These are phyloP conservation scores for Eupithecia abbreviata DNA, from an alignment of 2,888 invertebrate species.

Conservation along the genomic window DNA sequence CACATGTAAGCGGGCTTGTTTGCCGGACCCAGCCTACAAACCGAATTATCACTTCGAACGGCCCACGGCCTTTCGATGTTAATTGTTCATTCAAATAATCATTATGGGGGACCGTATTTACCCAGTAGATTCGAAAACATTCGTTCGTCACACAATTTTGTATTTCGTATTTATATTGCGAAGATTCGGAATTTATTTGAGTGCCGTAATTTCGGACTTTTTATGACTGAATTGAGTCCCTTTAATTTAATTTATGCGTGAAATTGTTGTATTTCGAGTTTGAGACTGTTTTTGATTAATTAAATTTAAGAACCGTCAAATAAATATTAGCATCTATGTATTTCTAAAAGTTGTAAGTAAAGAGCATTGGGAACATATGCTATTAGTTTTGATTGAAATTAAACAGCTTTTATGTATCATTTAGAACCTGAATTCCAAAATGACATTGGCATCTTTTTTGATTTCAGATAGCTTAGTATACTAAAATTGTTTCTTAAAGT, in stretches of 20 bases:
- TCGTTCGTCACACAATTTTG: conserved; percentile 60
- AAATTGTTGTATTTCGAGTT: conserved; percentile 62
- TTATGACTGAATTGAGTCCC: conserved; percentile 63
- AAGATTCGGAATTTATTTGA: conserved; percentile 64
- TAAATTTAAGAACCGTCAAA: conserved; percentile 12
- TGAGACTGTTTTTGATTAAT: conserved; percentile 61
- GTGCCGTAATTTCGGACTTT: conserved; percentile 62
- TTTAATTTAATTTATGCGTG: conserved; percentile 58
- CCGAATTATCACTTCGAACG: conserved; percentile 70
- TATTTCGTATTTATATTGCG: conserved; percentile 61
- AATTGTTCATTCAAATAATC: conserved; percentile 78
- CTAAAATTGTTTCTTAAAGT: not conserved
- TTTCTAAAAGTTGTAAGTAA: not conserved
- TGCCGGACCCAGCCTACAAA: conserved; percentile 62
- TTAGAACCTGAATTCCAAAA: not conserved
- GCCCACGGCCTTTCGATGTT: conserved; percentile 66
- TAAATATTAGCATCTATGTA: not conserved
- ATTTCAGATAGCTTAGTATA: not conserved
- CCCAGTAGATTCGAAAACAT: conserved; percentile 69
- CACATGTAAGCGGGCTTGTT: conserved; percentile 53
- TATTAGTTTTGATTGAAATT: not conserved
- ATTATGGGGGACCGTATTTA: conserved; percentile 76
- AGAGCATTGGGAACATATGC: not conserved
- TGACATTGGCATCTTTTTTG: not conserved
- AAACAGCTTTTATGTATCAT: not conserved